phyloP scores from a whole-genome alignment of 1,140 invertebrate genomes.

The Drosophila insularis region DNA sequence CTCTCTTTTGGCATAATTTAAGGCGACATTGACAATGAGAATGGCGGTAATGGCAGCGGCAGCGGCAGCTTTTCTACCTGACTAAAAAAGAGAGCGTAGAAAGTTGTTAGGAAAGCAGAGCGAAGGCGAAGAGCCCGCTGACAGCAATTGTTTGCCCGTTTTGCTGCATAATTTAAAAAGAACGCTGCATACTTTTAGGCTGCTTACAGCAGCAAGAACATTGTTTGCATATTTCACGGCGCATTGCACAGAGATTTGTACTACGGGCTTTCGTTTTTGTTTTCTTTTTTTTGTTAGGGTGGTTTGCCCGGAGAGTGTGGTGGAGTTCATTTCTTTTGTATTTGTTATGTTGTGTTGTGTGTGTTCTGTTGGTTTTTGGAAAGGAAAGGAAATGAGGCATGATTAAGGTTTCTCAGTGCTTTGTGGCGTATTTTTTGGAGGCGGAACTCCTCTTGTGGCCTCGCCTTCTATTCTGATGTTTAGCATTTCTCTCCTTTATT shows the following conservation, averaged over 20 bases:
- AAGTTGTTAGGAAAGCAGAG: not conserved
- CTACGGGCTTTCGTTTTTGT: not conserved
- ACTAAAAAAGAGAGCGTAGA: conserved; percentile 14
- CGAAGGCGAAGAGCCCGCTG: conserved; percentile 17
- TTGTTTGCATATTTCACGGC: conserved; percentile 79
- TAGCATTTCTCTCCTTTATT: conserved; percentile 14
- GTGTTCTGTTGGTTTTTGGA: too few species aligned
- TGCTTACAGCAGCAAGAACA: conserved; percentile 57
- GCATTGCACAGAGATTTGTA: conserved; percentile 72
- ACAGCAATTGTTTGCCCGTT: conserved; percentile 76
- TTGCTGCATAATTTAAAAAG: conserved; percentile 72
- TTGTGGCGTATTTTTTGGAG: conserved; percentile 19
- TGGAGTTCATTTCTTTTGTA: conserved; percentile 39
- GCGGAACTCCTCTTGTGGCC: conserved; percentile 15
- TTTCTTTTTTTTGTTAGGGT: conserved; percentile 13
- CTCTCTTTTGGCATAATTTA: conserved; percentile 67
- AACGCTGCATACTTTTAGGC: conserved; percentile 58
- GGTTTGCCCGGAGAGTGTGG: not conserved
- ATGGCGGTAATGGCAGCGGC: conserved; percentile 7
- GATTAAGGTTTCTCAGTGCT: conserved; percentile 31
- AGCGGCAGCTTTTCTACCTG: conserved; percentile 35
- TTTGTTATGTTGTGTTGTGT: conserved; percentile 15
- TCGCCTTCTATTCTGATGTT: not conserved
- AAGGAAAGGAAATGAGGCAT: conserved; percentile 12
- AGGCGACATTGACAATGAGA: conserved; percentile 78